Evolutionary conservation across 2,797 vertebrate genomes (phyloP).

Genomic region (Xerus rutilus): DNA sequence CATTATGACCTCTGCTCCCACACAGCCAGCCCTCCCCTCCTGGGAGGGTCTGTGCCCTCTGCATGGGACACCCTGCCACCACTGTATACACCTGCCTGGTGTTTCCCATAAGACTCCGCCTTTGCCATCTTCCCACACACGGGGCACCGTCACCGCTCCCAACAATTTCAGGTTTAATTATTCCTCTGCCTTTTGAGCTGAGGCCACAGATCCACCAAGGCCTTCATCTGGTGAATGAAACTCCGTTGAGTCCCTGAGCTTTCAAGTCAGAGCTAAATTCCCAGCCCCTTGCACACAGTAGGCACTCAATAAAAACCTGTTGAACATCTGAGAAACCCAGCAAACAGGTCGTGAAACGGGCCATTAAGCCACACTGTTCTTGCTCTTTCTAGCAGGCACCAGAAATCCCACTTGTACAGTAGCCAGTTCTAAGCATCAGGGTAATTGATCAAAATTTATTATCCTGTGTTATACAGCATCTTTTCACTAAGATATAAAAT

Average conservation of each 20-base stretch:
- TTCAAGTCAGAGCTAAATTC: background rate
- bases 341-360: background rate
- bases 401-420: background rate
- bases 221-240: background rate
- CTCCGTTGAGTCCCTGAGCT: background rate
- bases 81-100: fast-evolving
- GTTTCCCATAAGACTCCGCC: background rate
- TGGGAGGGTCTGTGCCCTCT: background rate
- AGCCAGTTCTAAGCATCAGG: slow-evolving; percentile 53
- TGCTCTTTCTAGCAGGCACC: background rate
- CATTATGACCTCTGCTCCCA: background rate
- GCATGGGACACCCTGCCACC: background rate
- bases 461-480: background rate
- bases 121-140: background rate
- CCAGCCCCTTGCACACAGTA: background rate
- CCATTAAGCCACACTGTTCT: background rate
- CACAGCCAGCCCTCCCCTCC: background rate
- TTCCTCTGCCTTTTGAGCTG: slow-evolving; percentile 1
- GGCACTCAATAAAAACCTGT: background rate
- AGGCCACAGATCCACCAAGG: background rate
- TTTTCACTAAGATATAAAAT: slow-evolving; percentile 66
- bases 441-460: slow-evolving; percentile 69
- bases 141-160: background rate
- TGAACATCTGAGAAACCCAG: background rate
- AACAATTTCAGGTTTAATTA: background rate